Evolutionary conservation across 2,888 invertebrate genomes (phyloP).

Genomic region (Griposia aprilina): DNA sequence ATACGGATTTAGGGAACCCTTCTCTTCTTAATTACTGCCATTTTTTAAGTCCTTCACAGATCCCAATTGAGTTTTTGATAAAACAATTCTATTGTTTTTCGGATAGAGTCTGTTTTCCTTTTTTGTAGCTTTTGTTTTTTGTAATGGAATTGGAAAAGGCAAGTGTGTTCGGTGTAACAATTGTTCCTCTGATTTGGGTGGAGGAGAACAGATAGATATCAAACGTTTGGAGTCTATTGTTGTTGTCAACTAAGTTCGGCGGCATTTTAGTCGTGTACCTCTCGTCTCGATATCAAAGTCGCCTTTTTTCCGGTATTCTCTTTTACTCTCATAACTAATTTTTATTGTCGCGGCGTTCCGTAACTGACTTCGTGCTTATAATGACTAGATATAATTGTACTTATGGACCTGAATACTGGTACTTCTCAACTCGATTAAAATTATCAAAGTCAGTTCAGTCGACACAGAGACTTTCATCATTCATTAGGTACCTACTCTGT

Average conservation of each 20-base stretch:
- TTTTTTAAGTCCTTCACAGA: conserved; percentile 54
- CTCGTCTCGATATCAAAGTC: neutral
- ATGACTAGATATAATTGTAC: neutral
- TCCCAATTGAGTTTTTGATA: conserved; percentile 49
- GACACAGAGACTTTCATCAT: neutral
- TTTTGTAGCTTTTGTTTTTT: conserved; percentile 47
- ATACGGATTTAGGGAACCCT: conserved; percentile 55
- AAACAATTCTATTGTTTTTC: conserved; percentile 48
- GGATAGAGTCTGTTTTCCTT: conserved; percentile 35
- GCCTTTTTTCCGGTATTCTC: conserved; percentile 1
- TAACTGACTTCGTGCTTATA: neutral
- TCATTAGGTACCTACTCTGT: neutral
- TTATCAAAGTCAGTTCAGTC: neutral
- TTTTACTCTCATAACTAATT: neutral
- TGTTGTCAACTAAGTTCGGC: conserved; percentile 47
- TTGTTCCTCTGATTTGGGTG: conserved; percentile 28
- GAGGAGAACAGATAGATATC: conserved; percentile 32
- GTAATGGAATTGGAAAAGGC: conserved; percentile 31
- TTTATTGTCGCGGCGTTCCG: neutral
- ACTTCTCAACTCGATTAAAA: neutral
- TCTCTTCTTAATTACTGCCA: conserved; percentile 57
- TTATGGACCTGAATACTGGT: neutral
- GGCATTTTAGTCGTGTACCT: conserved; percentile 39
- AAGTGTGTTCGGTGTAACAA: conserved; percentile 38
- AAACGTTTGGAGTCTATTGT: conserved; percentile 34